Evolutionary conservation across 2,113 vertebrate genomes (phyloP).

Genomic region (Oxyruncus cristatus): DNA sequence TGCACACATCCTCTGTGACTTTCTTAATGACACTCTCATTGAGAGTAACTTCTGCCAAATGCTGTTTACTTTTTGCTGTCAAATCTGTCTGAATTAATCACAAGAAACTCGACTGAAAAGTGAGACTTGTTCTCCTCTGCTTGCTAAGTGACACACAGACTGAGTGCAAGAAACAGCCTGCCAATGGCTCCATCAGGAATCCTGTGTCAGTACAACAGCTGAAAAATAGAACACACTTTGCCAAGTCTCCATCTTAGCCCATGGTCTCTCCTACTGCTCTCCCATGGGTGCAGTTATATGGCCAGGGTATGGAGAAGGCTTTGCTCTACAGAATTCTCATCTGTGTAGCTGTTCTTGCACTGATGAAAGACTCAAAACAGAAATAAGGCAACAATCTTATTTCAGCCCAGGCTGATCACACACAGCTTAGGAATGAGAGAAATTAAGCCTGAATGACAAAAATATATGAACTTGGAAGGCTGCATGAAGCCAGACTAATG

Average conservation of each 20-base stretch:
- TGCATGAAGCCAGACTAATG: background rate
- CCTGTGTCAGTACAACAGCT: background rate
- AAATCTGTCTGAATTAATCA: slow-evolving; percentile 31
- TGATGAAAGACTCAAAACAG: background rate
- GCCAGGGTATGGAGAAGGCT: background rate
- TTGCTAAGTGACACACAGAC: slow-evolving; percentile 32
- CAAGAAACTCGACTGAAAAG: background rate
- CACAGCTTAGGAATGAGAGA: background rate
- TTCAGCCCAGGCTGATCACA: background rate
- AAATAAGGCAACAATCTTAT: background rate
- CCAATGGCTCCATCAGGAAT: slow-evolving; percentile 1
- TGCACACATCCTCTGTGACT: background rate
- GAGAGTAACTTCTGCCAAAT: slow-evolving; percentile 47
- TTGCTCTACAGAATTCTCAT: background rate
- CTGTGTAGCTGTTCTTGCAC: background rate
- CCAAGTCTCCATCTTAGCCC: background rate
- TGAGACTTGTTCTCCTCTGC: background rate
- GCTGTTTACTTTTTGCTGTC: slow-evolving; percentile 36
- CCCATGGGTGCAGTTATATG: background rate
- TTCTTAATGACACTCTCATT: slow-evolving; percentile 1
- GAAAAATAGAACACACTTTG: background rate
- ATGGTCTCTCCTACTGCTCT: background rate
- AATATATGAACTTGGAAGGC: background rate
- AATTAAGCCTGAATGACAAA: background rate
- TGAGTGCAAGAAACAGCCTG: background rate